A percentile compares a stretch with the other conserved stretches of the same genome.
Evolutionary conservation across 2,888 invertebrate genomes (phyloP).

Genomic region (Ormyrus pomaceus): DNA sequence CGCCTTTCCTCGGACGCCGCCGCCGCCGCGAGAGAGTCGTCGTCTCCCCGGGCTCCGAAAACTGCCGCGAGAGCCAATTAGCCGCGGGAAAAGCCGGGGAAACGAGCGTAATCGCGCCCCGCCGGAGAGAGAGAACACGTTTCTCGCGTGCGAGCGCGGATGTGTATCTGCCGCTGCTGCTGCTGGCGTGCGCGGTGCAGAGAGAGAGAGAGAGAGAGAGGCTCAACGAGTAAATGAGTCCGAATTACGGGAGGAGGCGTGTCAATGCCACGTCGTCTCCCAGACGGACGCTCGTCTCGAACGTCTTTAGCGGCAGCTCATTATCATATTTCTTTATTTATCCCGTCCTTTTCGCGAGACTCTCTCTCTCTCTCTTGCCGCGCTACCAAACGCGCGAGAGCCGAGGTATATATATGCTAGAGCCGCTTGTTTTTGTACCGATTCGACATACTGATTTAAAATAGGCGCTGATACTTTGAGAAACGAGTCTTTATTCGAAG

Average conservation of each 20-base stretch:
- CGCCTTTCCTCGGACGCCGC: constrained; percentile 21
- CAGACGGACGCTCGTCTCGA: constrained; percentile 16
- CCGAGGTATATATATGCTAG: too few relatives aligned
- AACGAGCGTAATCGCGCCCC: constrained; percentile 33
- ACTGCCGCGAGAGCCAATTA: too few relatives aligned
- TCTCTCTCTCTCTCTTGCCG: too few relatives aligned
- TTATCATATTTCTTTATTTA: constrained; percentile 43
- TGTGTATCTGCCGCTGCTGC: constrained; percentile 60
- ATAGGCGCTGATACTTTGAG: too few relatives aligned
- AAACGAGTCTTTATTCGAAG: too few relatives aligned
- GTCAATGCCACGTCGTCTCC: constrained; percentile 57
- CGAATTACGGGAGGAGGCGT: constrained; percentile 72
- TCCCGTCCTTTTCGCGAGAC: not conserved
- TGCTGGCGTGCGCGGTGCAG: constrained; percentile 8
- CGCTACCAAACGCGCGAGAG: too few relatives aligned
- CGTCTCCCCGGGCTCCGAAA: too few relatives aligned
- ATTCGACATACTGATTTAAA: too few relatives aligned
- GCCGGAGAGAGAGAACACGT: constrained; percentile 62
- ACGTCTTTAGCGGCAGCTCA: constrained; percentile 21
- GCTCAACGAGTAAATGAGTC: constrained; percentile 72
- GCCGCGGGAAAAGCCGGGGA: constrained; percentile 8
- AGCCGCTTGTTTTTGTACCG: too few relatives aligned
- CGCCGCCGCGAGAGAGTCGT: too few relatives aligned
- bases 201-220: constrained; percentile 54
- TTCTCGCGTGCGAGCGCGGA: constrained; percentile 68